Percentiles rank a stretch among this genome's conserved stretches.
Evolutionary conservation across 2,888 invertebrate species (phyloP).

Genomic region (Zygaena filipendulae): DNA sequence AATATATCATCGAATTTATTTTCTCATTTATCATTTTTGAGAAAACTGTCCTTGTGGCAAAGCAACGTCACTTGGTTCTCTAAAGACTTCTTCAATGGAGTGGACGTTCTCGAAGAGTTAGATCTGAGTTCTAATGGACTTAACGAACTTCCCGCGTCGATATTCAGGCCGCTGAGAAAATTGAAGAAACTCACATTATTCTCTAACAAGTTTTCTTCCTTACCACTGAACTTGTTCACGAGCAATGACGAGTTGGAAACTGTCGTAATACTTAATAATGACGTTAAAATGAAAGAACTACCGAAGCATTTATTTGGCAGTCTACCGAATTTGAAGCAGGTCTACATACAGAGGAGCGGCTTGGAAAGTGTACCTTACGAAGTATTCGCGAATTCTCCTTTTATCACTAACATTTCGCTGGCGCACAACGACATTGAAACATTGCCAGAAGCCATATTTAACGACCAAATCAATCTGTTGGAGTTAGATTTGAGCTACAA

Average conservation of each 20-base stretch:
- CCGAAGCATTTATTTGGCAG: slow-evolving; percentile 71
- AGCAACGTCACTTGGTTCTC: slow-evolving; percentile 74
- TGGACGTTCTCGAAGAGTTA: slow-evolving; percentile 71
- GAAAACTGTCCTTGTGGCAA: slow-evolving; percentile 74
- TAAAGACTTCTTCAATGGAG: slow-evolving; percentile 71
- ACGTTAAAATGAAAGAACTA: slow-evolving; percentile 64
- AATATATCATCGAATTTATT: slow-evolving; percentile 72
- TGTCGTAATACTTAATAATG: slow-evolving; percentile 69
- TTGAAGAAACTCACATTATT: slow-evolving; percentile 73
- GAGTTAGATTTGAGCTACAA: slow-evolving; percentile 76
- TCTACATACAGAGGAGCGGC: slow-evolving; percentile 69
- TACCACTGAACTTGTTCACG: slow-evolving; percentile 70
- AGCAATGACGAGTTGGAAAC: slow-evolving; percentile 62
- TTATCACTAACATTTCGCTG: slow-evolving; percentile 70
- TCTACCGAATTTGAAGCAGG: slow-evolving; percentile 62
- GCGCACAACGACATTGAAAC: slow-evolving; percentile 63
- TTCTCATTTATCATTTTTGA: slow-evolving; percentile 67
- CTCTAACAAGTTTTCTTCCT: slow-evolving; percentile 72
- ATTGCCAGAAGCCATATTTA: slow-evolving; percentile 72
- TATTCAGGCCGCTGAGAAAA: slow-evolving; percentile 71
- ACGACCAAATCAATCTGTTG: slow-evolving; percentile 70
- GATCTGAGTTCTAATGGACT: slow-evolving; percentile 77
- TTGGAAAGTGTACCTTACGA: slow-evolving; percentile 69
- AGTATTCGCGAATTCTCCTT: slow-evolving; percentile 69
- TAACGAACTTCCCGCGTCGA: slow-evolving; percentile 66